Conservation (phyloP, 1,140 invertebrate genomes). For the Procambarus clarkii region DNA sequence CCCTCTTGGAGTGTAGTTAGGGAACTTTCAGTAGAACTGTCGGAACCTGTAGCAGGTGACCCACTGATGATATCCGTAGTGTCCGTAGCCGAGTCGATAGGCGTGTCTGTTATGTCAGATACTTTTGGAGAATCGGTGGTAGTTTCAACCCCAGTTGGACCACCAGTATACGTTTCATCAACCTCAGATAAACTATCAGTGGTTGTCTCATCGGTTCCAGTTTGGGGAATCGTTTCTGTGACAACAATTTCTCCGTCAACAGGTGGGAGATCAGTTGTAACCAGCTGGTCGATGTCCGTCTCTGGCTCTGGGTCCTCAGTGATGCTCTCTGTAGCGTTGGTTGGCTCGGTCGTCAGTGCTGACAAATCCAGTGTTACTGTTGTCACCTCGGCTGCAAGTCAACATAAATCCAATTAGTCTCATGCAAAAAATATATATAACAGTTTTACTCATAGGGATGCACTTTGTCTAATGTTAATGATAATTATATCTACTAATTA, state of each 20-base stretch:
- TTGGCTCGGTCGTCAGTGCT: not conserved
- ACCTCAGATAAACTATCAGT: not conserved
- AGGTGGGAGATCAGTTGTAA: not conserved
- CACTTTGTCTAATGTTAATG: no score
- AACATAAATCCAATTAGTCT: not conserved
- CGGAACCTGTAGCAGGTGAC: no score
- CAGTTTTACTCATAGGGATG: no score
- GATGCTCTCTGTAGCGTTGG: not conserved
- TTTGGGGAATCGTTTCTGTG: not conserved
- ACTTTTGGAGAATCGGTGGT: conserved; percentile 7
- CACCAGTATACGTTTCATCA: not conserved
- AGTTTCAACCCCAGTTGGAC: not conserved
- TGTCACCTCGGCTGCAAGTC: conserved; percentile 20
- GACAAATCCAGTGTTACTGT: not conserved
- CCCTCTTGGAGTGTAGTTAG: no score
- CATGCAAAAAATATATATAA: no score
- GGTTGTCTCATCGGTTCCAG: not conserved
- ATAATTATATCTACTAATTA: no score
- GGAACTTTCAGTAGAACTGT: no score
- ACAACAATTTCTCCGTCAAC: not conserved
- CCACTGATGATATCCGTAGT: no score
- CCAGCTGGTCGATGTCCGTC: not conserved
- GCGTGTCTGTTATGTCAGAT: not conserved
- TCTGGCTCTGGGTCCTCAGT: not conserved
- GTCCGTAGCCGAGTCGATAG: no score